Evolutionary conservation across 1,140 invertebrate species (phyloP).

Genomic region (Diachasmimorpha longicaudata): DNA sequence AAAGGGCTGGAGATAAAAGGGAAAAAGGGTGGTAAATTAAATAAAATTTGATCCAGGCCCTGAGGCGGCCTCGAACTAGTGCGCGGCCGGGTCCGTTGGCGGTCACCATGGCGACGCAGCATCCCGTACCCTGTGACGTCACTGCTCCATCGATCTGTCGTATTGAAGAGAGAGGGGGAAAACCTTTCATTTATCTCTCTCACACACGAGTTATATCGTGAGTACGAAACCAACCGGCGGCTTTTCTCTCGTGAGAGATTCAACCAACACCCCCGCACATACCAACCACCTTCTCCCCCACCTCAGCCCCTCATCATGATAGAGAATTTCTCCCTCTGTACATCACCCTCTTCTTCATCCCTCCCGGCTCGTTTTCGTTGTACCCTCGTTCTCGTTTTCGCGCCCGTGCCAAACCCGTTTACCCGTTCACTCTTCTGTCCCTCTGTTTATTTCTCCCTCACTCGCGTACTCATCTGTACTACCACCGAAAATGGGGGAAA

Average conservation of each 20-base stretch:
- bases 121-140: slow-evolving; percentile 60
- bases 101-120: slow-evolving; percentile 62
- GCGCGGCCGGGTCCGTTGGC: slow-evolving; percentile 57
- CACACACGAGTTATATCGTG: background rate
- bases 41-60: slow-evolving; percentile 60
- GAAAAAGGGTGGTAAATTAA: slow-evolving; percentile 52
- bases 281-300: background rate
- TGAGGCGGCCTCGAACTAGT: slow-evolving; percentile 35
- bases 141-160: slow-evolving; percentile 61
- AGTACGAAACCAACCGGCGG: slow-evolving; percentile 1
- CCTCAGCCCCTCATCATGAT: background rate
- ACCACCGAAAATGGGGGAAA: slow-evolving; percentile 1
- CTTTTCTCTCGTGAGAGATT: slow-evolving; percentile 12
- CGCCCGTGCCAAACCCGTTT: slow-evolving; percentile 16
- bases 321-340: background rate
- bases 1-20: slow-evolving; percentile 11
- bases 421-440: slow-evolving; percentile 4
- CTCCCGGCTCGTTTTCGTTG: background rate
- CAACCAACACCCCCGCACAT: slow-evolving; percentile 8
- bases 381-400: slow-evolving; percentile 19
- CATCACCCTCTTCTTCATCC: background rate
- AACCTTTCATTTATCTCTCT: background rate
- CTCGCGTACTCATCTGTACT: background rate
- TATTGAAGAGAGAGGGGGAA: background rate
- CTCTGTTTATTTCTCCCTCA: slow-evolving; percentile 8